Evolutionary conservation across 2,888 invertebrate species (phyloP).

Genomic region (Saturnia japonica): DNA sequence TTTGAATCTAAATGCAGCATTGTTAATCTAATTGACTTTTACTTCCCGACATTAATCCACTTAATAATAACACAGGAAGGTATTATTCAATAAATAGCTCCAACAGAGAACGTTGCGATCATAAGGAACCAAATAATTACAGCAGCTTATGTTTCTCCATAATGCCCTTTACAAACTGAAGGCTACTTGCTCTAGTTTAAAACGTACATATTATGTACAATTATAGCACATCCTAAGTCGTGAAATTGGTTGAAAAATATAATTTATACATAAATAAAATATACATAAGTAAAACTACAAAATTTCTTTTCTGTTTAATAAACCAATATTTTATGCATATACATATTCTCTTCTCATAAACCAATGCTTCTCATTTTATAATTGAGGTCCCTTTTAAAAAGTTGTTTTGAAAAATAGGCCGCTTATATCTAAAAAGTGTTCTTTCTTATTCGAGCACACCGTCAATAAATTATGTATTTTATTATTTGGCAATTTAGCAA

Average conservation of each 20-base stretch:
- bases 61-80: conserved; percentile 59
- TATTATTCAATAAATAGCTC: conserved; percentile 51
- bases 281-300: too few species aligned
- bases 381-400: not conserved
- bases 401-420: not conserved
- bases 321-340: too few species aligned
- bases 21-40: conserved; percentile 57
- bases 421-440: not conserved
- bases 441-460: too few species aligned
- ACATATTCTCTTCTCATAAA: not conserved
- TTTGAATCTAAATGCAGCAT: not conserved
- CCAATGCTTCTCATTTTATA: not conserved
- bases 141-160: not conserved
- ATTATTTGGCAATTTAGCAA: too few species aligned
- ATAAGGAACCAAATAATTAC: conserved; percentile 10
- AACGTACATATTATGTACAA: not conserved
- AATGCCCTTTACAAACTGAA: conserved; percentile 3
- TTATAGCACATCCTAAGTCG: not conserved
- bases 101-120: not conserved
- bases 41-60: conserved; percentile 60
- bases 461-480: too few species aligned
- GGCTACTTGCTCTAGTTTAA: not conserved
- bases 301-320: too few species aligned
- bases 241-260: not conserved
- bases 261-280: not conserved